These are phyloP conservation scores for Petaurus breviceps DNA, from an alignment of 2,113 vertebrate genomes.

Conservation along the genomic window DNA sequence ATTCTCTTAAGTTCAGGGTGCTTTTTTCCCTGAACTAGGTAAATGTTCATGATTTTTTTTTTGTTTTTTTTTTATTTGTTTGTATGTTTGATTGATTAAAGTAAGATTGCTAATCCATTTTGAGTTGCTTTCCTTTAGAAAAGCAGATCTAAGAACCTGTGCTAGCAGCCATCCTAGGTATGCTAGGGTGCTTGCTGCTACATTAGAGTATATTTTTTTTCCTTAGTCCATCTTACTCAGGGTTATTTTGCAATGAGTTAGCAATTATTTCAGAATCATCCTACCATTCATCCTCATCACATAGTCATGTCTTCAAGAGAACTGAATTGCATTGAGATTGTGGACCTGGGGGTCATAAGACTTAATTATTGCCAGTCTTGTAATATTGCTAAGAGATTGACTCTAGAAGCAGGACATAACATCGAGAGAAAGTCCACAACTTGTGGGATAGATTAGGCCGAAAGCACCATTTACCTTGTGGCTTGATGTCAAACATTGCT, in stretches of 20 bases:
- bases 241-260: background rate
- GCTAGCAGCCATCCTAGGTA: too few relatives aligned
- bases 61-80: too few relatives aligned
- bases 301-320: background rate
- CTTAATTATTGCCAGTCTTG: background rate
- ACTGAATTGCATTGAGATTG: background rate
- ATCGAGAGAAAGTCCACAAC: background rate
- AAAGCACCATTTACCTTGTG: background rate
- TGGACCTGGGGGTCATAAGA: background rate
- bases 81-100: too few relatives aligned
- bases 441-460: background rate
- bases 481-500: background rate
- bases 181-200: too few relatives aligned
- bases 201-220: background rate
- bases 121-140: too few relatives aligned
- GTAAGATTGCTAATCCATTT: too few relatives aligned
- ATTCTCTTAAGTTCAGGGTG: too few relatives aligned
- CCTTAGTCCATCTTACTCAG: background rate
- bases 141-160: too few relatives aligned
- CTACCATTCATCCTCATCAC: background rate
- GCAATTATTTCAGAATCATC: background rate
- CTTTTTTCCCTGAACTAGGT: too few relatives aligned
- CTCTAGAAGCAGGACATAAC: background rate
- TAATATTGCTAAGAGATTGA: background rate
- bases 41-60: too few relatives aligned